Evolutionary conservation across 2,113 vertebrate species (phyloP).

Genomic region (Hyperopisus bebe): DNA sequence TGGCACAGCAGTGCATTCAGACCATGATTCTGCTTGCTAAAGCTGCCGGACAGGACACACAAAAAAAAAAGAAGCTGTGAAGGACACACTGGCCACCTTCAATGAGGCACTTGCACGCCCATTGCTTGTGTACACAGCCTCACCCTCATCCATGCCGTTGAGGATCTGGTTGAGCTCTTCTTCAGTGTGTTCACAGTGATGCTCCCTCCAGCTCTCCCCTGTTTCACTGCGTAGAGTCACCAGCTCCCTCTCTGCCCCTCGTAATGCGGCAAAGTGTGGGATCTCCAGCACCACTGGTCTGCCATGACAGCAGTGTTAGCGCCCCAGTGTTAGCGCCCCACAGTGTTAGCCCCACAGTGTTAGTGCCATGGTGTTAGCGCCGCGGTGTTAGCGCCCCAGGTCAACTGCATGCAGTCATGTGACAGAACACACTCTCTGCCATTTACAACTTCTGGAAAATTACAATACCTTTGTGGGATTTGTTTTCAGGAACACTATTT

Average conservation of each 20-base stretch:
- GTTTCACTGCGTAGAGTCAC: constrained; percentile 93
- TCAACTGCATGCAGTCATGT: background rate
- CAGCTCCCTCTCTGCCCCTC: constrained; percentile 87
- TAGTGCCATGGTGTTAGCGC: background rate
- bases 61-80: too few relatives aligned
- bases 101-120: background rate
- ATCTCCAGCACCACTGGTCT: constrained; percentile 98
- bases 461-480: background rate
- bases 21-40: too few relatives aligned
- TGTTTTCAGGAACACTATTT: background rate
- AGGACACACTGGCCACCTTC: background rate
- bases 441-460: background rate
- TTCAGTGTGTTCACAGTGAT: constrained; percentile 87
- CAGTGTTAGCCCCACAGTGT: background rate
- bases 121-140: background rate
- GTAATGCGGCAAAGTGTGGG: constrained; percentile 91
- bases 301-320: constrained; percentile 9
- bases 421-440: background rate
- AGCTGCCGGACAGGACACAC: too few relatives aligned
- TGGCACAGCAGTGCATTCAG: too few relatives aligned
- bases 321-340: background rate
- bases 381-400: background rate
- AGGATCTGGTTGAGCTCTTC: constrained; percentile 93
- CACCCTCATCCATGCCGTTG: constrained; percentile 73
- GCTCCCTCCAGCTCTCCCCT: constrained; percentile 96